phyloP scores from a whole-genome alignment of 64 coral and sea anemone species.

The Pachyseris speciosa region DNA sequence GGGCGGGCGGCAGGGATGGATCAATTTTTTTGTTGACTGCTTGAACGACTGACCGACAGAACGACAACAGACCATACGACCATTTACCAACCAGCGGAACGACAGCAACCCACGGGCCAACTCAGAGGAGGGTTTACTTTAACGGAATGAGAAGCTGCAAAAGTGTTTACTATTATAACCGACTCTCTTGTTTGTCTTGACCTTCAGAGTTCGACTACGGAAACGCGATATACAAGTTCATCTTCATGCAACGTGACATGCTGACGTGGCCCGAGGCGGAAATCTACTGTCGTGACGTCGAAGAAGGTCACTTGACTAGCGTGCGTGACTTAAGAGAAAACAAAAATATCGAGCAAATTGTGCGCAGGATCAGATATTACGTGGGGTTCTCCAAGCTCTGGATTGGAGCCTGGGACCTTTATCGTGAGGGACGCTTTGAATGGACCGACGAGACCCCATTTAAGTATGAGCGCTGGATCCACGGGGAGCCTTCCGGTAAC shows the following conservation, averaged over 20 bases:
- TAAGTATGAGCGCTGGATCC: conserved; percentile 46
- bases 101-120: too few species aligned
- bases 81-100: too few species aligned
- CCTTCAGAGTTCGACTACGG: conserved; percentile 60
- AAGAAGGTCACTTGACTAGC: conserved; percentile 61
- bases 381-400: conserved; percentile 63
- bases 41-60: too few species aligned
- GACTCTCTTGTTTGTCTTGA: too few species aligned
- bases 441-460: conserved; percentile 58
- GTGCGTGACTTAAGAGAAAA: not conserved
- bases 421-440: not conserved
- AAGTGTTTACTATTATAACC: too few species aligned
- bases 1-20: too few species aligned
- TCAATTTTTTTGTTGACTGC: too few species aligned
- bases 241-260: conserved; percentile 54
- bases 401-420: conserved; percentile 55
- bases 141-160: too few species aligned
- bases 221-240: conserved; percentile 66
- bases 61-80: too few species aligned
- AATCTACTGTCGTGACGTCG: conserved; percentile 72
- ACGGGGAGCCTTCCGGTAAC: conserved; percentile 36
- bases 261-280: conserved; percentile 77
- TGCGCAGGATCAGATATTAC: conserved; percentile 3
- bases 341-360: not conserved
- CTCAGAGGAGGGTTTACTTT: too few species aligned